Percentiles rank a stretch among this genome's conserved stretches.
Conservation (phyloP, 2,113 vertebrate genomes). For the Eolophus roseicapilla region DNA sequence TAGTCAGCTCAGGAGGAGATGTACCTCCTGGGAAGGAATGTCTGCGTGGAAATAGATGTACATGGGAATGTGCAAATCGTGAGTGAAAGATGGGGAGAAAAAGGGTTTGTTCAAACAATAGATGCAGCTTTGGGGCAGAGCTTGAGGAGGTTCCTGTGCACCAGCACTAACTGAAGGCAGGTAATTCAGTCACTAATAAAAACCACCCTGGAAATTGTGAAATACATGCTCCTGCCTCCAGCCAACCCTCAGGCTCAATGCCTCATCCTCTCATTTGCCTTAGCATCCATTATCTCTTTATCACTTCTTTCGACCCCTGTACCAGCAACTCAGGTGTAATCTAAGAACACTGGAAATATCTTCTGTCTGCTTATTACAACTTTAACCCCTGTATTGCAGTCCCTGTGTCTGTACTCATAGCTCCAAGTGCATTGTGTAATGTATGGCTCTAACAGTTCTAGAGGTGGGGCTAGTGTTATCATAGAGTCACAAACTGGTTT, state of each 20-base stretch:
- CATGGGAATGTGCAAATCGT: accelerated
- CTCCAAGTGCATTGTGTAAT: background rate
- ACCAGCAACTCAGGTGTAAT: background rate
- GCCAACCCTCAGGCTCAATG: accelerated
- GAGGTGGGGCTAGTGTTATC: background rate
- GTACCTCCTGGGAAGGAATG: background rate
- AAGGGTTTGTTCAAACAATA: background rate
- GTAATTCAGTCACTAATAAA: background rate
- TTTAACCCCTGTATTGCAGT: background rate
- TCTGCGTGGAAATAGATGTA: background rate
- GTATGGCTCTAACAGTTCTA: accelerated
- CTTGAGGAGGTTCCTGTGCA: accelerated
- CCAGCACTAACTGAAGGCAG: background rate
- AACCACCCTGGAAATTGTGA: background rate
- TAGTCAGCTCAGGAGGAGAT: background rate
- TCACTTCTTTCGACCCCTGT: background rate
- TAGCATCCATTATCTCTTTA: too few relatives aligned
- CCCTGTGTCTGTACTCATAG: background rate
- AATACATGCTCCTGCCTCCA: background rate
- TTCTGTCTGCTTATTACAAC: background rate
- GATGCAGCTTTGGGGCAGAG: background rate
- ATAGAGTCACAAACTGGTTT: background rate
- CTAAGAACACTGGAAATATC: background rate
- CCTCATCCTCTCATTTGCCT: background rate
- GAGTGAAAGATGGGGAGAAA: background rate